Base-by-base conservation (phyloP, 2,113 vertebrate species). In the Anser cygnoides region DNA sequence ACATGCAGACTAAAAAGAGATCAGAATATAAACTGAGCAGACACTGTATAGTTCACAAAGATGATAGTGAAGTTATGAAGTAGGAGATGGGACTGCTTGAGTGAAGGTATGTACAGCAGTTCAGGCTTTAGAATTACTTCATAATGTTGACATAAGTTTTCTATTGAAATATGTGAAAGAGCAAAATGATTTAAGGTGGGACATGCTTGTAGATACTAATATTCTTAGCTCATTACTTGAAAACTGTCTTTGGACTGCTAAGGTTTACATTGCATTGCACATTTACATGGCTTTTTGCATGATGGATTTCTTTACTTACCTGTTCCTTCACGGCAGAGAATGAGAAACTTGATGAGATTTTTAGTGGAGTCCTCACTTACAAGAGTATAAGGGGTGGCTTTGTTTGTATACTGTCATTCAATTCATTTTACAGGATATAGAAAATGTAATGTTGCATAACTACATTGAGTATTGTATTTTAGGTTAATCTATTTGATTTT, bases 61-160 rank as follows among this genome's bases (percentile, higher is more conserved):
- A 46, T 5, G 0, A 26, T 89, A 91, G 80, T n/a, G 54, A 92
- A 95, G 63, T 92, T 85, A 57, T 46, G 78, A 89, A 89, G 80
- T 62, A 93, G 68, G 50, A 94, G 74, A 93, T 91, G 92, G 79
- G 81, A n/a, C 92, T 73, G 46, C 91, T 87, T 74, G 44, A 79
- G 31, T 95, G 86, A 95, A 96, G 96, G 95, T 96, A 96, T 35
- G 96, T 96, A 94, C 77, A 70, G 11, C 41, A 83, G 81, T 76
- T 96, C 43, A 85, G 92, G 63, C 67, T 91, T 94, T 59, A 44
- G 63, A 85, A 76, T 87, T 91, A 26, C 58, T 93, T 93, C 17
- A 2, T 26, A 72, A 73, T 59, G 13, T 76, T 84, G n/a, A 70
- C 22, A 4, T 31, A 79, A 71, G 54, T 84, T 79, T 91, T 21